Base-by-base conservation (phyloP, 92 coral and sea anemone species). In the Meandrina meandrites region DNA sequence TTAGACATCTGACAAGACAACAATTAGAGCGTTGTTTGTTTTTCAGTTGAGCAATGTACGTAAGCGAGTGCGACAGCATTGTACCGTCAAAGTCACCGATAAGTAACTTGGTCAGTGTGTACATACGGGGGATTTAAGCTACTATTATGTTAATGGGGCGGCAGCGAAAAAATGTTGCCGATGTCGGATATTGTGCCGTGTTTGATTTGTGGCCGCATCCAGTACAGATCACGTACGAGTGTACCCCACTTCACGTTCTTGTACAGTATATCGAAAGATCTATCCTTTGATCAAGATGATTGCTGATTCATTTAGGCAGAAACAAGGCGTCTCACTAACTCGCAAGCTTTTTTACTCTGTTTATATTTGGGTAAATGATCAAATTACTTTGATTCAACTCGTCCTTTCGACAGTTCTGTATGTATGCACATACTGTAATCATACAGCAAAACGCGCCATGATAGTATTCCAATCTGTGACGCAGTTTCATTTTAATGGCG, bases 131-230 rank as follows among this genome's bases (percentile, higher is more conserved):
- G 68, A 24, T 84, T 31, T 36, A 21, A 1, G n/a, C 35, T 30
- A 4, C 27, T 57, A 28, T 84, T 74, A 75, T 84, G 80, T 2
- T 74, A 85, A 76, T 60, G 32, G 54, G 82, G 78, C 88, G 88
- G 82, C 75, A 77, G 36, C 75, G 58, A 85, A 78, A 66, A 47
- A 27, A 45, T 30, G 36, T 77, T 77, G 81, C 58, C 36, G 64
- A 77, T 78, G 88, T 85, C 88, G 88, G 88, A 85, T 75, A 62
- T 78, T 60, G 28, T 32, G 32, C 68, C 66, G 35, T 85, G 50
- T 77, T 77, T 83, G 56, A 62, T 77, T 85, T 77, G 83, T 77
- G 42, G 57, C 80, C 73, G 57, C 72, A n/a, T 54, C 72, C 66
- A 73, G 30, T 0, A 5, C 37, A 84, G 54, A 57, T 74, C 87